Evolutionary conservation across 2,888 invertebrate genomes (phyloP), one percentile per base, ranked within the genome.

Genomic region (Tipula lateralis): DNA sequence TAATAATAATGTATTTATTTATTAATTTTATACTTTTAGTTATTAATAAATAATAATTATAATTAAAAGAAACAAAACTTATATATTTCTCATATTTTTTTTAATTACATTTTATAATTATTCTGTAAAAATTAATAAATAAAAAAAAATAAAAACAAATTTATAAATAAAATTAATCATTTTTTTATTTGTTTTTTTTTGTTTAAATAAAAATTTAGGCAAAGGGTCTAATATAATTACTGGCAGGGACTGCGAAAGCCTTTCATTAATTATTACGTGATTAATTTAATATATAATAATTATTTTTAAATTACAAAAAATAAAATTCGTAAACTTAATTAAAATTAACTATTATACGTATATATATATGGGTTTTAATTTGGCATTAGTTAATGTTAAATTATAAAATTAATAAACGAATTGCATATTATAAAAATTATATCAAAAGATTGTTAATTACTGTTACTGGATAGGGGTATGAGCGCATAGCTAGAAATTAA

Each of bases 201-300:
- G 7, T 80, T 16, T n/a, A 34, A 19, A 66, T 13, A 83, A 84
- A 66, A 66, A 66, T 66, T 66, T 84, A 84, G 82, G 84, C 84
- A 44, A 82, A 34, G 84, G 84, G 84, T 84, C 84, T 84, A 84
- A 84, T 30, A 30, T 50, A 39, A 82, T 34, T 85, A 86, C 86
- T 86, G 86, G 86, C 86, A 83, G 86, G 86, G 85, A 85, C 86
- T 85, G 86, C 86, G 86, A 86, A 86, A 86, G 86, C 86, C 85
- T 44, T 36, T 36, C 24, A 66, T 66, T 66, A 66, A 66, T 66
- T 30, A 30, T 82, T 82, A 82, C 82, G 82, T 82, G 82, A 82
- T 30, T 30, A 82, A 66, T 66, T 66, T 66, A n/a, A 80, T 29
- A 80, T 80, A 80, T 80, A 29, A 80, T 80, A 29, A 80, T 30